Conservation (phyloP, 2,113 vertebrate species). For the Carassius gibelio region DNA sequence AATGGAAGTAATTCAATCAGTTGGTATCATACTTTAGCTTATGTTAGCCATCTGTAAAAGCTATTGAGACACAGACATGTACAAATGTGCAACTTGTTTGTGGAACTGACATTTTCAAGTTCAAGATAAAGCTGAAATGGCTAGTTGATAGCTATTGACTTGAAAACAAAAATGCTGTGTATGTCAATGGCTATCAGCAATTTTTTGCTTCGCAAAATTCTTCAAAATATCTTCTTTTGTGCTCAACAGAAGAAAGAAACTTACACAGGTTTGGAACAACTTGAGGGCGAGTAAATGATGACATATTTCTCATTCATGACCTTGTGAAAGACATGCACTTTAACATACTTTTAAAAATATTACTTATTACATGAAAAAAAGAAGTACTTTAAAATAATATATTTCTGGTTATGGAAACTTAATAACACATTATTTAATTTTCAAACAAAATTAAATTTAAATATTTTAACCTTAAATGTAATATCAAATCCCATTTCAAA, state of each 20-base stretch:
- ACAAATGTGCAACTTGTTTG: neutral
- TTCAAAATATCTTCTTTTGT: too few relatives aligned
- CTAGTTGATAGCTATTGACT: neutral
- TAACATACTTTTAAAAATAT: neutral
- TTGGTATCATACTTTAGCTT: neutral
- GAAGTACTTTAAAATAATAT: neutral
- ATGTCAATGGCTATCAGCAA: too few relatives aligned
- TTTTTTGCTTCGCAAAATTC: too few relatives aligned
- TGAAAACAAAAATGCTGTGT: too few relatives aligned
- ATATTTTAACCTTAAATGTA: neutral
- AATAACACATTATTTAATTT: neutral
- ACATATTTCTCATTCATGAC: neutral
- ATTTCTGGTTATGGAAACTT: neutral
- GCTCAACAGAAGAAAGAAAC: too few relatives aligned
- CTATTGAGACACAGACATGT: neutral
- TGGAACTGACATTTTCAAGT: slow-evolving; percentile 1
- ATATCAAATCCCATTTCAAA: neutral
- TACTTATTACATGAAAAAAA: neutral
- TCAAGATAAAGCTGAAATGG: neutral
- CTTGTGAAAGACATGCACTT: neutral
- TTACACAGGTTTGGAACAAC: neutral
- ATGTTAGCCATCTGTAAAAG: neutral
- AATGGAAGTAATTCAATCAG: neutral
- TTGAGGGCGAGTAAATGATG: neutral
- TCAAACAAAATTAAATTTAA: neutral